Evolutionary conservation across 2,888 invertebrate genomes (phyloP).

Genomic region (Thereva nobilitata): DNA sequence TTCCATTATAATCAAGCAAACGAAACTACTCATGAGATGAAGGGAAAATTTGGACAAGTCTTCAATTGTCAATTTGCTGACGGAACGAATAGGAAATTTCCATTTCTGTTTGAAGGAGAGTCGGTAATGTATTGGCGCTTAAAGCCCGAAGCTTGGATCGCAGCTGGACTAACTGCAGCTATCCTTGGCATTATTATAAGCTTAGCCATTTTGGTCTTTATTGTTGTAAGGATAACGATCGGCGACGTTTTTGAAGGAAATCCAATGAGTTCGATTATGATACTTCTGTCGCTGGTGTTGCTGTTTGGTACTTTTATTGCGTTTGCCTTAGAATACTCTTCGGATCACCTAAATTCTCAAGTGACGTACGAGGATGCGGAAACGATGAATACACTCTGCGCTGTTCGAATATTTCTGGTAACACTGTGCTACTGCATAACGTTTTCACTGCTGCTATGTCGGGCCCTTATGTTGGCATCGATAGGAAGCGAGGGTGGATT

Average conservation of each 20-base stretch:
- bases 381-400: constrained; percentile 60
- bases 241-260: constrained; percentile 71
- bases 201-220: constrained; percentile 67
- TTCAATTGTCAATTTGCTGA: constrained; percentile 56
- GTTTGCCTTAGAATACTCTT: constrained; percentile 60
- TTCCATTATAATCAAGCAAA: constrained; percentile 56
- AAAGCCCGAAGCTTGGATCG: constrained; percentile 62
- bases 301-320: constrained; percentile 61
- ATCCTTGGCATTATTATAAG: constrained; percentile 68
- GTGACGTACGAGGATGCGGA: constrained; percentile 55
- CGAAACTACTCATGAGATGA: constrained; percentile 53
- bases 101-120: constrained; percentile 56
- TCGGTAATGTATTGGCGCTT: constrained; percentile 58
- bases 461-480: constrained; percentile 68
- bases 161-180: constrained; percentile 68
- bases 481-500: constrained; percentile 69
- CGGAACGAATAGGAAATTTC: constrained; percentile 52
- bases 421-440: constrained; percentile 66
- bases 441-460: constrained; percentile 67
- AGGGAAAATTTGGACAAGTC: constrained; percentile 56
- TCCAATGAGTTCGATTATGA: constrained; percentile 61
- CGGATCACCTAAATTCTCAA: constrained; percentile 55
- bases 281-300: constrained; percentile 59
- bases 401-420: constrained; percentile 63
- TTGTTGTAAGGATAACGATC: constrained; percentile 66